phyloP scores from a whole-genome alignment of 1,140 invertebrate species.

The Harpegnathos saltator region DNA sequence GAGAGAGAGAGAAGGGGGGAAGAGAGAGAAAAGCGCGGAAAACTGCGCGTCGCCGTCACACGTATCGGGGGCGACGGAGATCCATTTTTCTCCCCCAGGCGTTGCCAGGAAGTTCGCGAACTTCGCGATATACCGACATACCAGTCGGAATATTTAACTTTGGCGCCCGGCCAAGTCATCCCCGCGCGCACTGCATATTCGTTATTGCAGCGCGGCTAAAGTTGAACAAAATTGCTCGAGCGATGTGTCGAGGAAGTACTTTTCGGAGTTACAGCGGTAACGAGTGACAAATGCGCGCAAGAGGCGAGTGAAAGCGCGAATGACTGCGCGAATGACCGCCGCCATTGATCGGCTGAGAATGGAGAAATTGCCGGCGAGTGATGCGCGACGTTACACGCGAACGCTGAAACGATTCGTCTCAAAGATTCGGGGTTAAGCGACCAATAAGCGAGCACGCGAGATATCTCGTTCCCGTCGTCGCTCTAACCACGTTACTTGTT shows the following conservation, averaged over 20 bases:
- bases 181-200: background rate
- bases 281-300: background rate
- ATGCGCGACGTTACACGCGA: background rate
- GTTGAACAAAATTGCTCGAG: constrained; percentile 3
- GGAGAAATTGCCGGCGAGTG: background rate
- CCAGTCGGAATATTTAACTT: constrained; percentile 41
- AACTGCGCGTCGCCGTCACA: background rate
- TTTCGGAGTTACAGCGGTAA: constrained; percentile 16
- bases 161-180: background rate
- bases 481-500: background rate
- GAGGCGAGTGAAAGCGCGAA: background rate
- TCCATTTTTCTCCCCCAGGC: background rate
- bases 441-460: background rate
- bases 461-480: background rate
- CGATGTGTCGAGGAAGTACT: constrained; percentile 7
- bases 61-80: background rate
- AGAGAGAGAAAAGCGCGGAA: background rate
- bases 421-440: background rate
- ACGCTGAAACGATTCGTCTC: background rate
- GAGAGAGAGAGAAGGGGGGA: too few species aligned
- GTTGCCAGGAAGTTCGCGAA: constrained; percentile 28
- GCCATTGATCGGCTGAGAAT: background rate
- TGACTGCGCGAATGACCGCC: too few species aligned
- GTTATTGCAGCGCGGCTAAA: constrained; percentile 16
- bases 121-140: constrained; percentile 8